A percentile compares a stretch with the other conserved stretches of the same genome.
phyloP scores from a whole-genome alignment of 2,888 invertebrate species.

The Allacma fusca region DNA sequence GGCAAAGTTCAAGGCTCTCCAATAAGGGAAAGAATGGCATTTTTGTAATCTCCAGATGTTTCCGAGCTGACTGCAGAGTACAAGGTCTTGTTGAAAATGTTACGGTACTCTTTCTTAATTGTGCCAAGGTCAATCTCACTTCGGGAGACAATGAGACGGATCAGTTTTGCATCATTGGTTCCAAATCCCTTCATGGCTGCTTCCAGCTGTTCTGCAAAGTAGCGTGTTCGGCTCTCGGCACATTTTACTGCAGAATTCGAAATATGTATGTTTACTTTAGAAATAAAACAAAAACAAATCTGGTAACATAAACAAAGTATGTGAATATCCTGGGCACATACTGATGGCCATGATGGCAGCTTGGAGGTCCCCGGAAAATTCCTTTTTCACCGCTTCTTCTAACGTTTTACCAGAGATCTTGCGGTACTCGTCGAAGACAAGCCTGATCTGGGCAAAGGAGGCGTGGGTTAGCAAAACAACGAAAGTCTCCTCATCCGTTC shows the following conservation, averaged over 20 bases:
- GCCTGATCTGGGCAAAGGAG: conserved; percentile 75
- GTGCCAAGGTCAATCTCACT: conserved; percentile 58
- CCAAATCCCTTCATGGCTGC: conserved; percentile 58
- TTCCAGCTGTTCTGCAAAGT: conserved; percentile 57
- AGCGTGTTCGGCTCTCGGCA: conserved; percentile 49
- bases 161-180: conserved; percentile 52
- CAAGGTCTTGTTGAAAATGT: conserved; percentile 56
- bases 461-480: conserved; percentile 74
- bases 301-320: too few relatives aligned
- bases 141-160: conserved; percentile 59
- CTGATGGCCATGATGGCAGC: conserved; percentile 77
- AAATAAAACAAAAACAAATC: too few relatives aligned
- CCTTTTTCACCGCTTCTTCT: conserved; percentile 75
- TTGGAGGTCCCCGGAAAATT: conserved; percentile 70
- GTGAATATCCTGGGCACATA: too few relatives aligned
- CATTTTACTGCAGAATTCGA: conserved; percentile 54
- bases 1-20: conserved; percentile 66
- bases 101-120: conserved; percentile 57
- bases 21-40: conserved; percentile 71
- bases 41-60: conserved; percentile 75
- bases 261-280: too few relatives aligned
- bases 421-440: conserved; percentile 78
- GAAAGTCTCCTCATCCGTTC: conserved; percentile 78
- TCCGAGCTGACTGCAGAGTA: conserved; percentile 67
- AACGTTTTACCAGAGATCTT: conserved; percentile 76